Percentiles rank a stretch among this genome's conserved stretches.
Conservation (phyloP, 2,797 vertebrate species). For the Trichosurus vulpecula region DNA sequence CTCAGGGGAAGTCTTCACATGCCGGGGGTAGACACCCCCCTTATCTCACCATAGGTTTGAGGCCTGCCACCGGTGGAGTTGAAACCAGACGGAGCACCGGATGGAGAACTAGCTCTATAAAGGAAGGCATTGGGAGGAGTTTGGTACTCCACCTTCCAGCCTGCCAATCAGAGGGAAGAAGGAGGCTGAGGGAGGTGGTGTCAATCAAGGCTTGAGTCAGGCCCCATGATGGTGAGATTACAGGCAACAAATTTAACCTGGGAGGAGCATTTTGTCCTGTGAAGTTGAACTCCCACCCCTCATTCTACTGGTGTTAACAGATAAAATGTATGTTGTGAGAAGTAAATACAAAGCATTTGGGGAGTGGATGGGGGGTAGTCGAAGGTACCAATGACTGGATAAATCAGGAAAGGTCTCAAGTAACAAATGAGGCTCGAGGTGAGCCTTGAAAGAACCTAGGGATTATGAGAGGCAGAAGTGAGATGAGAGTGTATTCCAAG, state of each 20-base stretch:
- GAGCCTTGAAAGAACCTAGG: background rate
- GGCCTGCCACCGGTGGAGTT: no score
- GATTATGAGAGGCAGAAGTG: background rate
- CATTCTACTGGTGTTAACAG: background rate
- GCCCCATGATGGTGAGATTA: background rate
- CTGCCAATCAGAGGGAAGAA: background rate
- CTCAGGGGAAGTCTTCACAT: no score
- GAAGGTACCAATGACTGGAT: background rate
- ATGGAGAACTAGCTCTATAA: background rate
- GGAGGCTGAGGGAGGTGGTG: background rate
- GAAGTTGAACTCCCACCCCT: background rate
- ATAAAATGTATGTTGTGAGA: background rate
- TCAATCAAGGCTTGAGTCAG: no score
- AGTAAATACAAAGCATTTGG: background rate
- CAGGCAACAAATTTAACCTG: background rate
- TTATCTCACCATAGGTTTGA: no score
- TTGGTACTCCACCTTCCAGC: background rate
- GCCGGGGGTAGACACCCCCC: no score
- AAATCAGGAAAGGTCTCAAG: background rate
- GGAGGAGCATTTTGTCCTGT: background rate
- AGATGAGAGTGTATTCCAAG: background rate
- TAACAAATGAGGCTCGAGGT: background rate
- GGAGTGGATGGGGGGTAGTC: no score
- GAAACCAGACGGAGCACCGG: background rate
- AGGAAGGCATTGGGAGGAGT: background rate